A percentile compares a stretch with the other conserved stretches of the same genome.
phyloP scores from a whole-genome alignment of 1,140 invertebrate genomes.

The Epicauta chinensis region DNA sequence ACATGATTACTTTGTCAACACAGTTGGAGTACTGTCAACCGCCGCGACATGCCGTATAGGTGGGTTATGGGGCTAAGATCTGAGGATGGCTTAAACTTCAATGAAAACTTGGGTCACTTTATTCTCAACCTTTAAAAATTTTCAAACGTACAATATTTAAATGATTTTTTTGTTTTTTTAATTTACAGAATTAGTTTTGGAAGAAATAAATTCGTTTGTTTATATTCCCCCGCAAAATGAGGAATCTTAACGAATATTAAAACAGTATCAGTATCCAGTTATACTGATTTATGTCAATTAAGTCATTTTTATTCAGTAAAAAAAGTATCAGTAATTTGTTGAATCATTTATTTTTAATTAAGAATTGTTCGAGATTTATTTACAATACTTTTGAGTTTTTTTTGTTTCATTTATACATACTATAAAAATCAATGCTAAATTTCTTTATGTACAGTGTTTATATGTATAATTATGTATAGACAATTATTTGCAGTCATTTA shows the following conservation, averaged over 20 bases:
- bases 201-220: conserved; percentile 69
- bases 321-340: background rate
- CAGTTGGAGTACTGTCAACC: too few species aligned
- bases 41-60: too few species aligned
- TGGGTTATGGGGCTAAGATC: too few species aligned
- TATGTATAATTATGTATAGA: too few species aligned
- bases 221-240: conserved; percentile 51
- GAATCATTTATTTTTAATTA: background rate
- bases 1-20: too few species aligned
- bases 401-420: too few species aligned
- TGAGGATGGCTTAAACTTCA: too few species aligned
- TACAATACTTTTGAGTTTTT: too few species aligned
- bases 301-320: background rate
- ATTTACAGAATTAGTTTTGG: conserved; percentile 66
- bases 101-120: too few species aligned
- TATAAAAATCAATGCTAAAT: too few species aligned
- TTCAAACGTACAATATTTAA: background rate
- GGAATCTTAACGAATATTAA: conserved; percentile 7
- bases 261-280: background rate
- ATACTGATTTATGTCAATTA: background rate
- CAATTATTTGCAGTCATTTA: too few species aligned
- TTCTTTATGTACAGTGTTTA: too few species aligned
- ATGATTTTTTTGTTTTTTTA: conserved; percentile 15
- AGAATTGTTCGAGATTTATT: background rate
- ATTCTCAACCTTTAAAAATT: background rate